Evolutionary conservation across 1,140 invertebrate genomes (phyloP), one percentile per base, ranked within the genome.

Genomic region (Dendrolimus kikuchii): DNA sequence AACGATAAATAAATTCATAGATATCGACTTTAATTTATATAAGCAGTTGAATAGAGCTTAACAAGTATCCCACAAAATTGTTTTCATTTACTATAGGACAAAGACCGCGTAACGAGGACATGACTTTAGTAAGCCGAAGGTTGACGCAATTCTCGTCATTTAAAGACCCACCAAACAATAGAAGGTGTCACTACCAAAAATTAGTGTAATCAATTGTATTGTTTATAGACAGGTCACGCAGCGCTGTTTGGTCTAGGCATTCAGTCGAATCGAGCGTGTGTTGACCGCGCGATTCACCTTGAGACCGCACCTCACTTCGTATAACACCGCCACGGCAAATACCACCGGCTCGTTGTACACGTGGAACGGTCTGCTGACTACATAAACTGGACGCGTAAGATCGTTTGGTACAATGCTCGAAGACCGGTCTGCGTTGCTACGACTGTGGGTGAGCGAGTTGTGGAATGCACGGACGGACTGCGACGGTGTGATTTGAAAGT

Each of bases 281-380:
- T 86, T 86, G 79, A 81, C 79, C 81, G 79, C 69, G 69, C 80
- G 68, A 81, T 76, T 82, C 76, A 86, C 82, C 82, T 86, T 86
- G 82, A 82, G 66, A 79, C 73, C 78, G 75, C 80, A 71, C 76
- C 77, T 82, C 77, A 65, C 66, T 65, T 70, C 55, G 50, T 80
- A 85, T 78, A 75, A 78, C 58, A 65, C 74, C 48, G 57, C 70
- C 60, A 54, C 66, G 52, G 49, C 53, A 60, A 77, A 62, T 63
- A 59, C 49, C 62, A 51, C 55, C 53, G 59, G 55, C 63, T 64
- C 54, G 52, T 64, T 64, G 41, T 45, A 48, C 50, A 57, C 57
- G 63, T 64, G 56, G 62, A 75, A 54, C 64, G 58, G 57, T 44
- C 38, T 42, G 60, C 54, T 49, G 57, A 63, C 74, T 66, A 60